Percentiles rank a stretch among this genome's conserved stretches.
Evolutionary conservation across 2,888 invertebrate genomes (phyloP).

Genomic region (Drosophila mimetica): DNA sequence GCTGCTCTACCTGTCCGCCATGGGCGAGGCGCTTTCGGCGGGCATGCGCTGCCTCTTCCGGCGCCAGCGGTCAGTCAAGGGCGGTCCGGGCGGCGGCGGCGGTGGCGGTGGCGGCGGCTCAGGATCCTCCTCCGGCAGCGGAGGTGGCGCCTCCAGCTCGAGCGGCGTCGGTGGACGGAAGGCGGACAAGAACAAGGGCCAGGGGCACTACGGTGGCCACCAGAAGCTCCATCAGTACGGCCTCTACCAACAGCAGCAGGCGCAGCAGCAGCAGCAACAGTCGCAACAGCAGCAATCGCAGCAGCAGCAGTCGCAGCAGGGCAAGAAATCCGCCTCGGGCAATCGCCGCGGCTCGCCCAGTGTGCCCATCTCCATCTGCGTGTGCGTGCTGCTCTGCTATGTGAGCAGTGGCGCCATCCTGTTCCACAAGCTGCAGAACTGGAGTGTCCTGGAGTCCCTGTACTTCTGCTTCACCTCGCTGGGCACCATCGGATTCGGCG

Average conservation of each 20-base stretch:
- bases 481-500: constrained; percentile 94
- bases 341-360: constrained; percentile 76
- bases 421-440: constrained; percentile 95
- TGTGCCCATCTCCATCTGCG: constrained; percentile 94
- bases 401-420: constrained; percentile 94
- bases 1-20: constrained; percentile 93
- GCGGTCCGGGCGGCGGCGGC: constrained; percentile 61
- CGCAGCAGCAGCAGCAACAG: constrained; percentile 41
- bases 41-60: constrained; percentile 90
- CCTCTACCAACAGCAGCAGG: constrained; percentile 63
- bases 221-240: constrained; percentile 52
- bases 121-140: constrained; percentile 31
- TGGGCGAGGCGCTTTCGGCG: constrained; percentile 93
- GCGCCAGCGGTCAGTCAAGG: constrained; percentile 80
- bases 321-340: constrained; percentile 21
- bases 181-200: constrained; percentile 51
- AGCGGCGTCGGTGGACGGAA: constrained; percentile 49
- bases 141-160: constrained; percentile 7
- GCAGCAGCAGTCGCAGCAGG: constrained; percentile 33
- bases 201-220: constrained; percentile 48
- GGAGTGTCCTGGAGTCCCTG: constrained; percentile 95
- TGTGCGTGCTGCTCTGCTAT: constrained; percentile 93
- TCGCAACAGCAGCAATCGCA: constrained; percentile 44
- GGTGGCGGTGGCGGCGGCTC: constrained; percentile 12
- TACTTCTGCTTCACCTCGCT: constrained; percentile 92